Conservation (phyloP, 2,888 invertebrate genomes). For the Nemoura dubitans region DNA sequence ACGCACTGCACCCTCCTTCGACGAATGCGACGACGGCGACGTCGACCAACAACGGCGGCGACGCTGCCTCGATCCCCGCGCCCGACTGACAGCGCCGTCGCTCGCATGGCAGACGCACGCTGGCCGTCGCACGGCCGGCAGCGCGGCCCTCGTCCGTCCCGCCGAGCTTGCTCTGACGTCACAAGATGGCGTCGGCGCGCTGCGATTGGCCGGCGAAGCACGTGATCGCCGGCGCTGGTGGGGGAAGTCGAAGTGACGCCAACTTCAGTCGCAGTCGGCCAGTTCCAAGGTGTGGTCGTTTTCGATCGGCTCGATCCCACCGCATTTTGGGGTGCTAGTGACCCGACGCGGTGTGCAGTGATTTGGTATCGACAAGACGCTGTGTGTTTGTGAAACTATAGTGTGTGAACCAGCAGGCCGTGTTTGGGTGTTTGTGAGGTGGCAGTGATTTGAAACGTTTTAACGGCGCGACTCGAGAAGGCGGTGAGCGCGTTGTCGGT, state of each 20-base stretch:
- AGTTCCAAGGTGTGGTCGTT: neutral
- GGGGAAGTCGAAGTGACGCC: neutral
- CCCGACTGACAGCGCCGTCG: neutral
- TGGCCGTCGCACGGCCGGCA: neutral
- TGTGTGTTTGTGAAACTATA: neutral
- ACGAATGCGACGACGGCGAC: neutral
- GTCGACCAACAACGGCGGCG: neutral
- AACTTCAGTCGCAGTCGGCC: neutral
- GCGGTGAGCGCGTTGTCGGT: too few species aligned
- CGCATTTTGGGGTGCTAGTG: too few species aligned
- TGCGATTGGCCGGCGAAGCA: neutral
- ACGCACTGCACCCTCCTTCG: too few species aligned
- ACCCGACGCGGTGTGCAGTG: neutral
- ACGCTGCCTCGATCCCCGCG: too few species aligned
- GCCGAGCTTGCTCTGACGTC: neutral
- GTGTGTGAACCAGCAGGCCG: neutral
- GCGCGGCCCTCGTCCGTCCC: neutral
- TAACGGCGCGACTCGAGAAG: too few species aligned
- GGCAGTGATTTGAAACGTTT: neutral
- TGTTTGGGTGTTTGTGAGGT: neutral
- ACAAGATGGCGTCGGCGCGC: neutral
- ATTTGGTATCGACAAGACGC: neutral
- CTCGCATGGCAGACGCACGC: neutral
- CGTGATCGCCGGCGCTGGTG: neutral
- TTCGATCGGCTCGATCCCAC: too few species aligned